Evolutionary conservation across 2,797 vertebrate genomes (phyloP).

Genomic region (Cyprinella venusta): DNA sequence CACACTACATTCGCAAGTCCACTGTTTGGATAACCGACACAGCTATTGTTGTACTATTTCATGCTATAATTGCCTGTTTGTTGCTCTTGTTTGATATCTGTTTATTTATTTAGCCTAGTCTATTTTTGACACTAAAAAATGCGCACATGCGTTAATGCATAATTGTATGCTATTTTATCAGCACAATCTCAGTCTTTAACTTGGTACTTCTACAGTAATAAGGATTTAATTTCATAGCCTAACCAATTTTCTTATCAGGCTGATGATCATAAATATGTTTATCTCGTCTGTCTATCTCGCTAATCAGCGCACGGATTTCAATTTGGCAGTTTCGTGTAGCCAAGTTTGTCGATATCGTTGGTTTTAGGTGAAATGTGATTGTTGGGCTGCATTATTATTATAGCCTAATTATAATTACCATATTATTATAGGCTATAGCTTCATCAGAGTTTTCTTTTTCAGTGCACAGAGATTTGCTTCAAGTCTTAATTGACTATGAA

Average conservation of each 20-base stretch:
- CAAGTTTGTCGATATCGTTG: background rate
- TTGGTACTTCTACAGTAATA: conserved; percentile 1
- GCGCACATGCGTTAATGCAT: background rate
- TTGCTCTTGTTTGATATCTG: background rate
- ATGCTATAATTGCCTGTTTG: background rate
- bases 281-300: conserved; percentile 3
- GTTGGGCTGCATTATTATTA: background rate
- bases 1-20: conserved; percentile 45
- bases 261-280: conserved; percentile 24
- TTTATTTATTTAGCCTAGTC: background rate
- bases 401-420: background rate
- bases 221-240: background rate
- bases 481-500: conserved; percentile 55
- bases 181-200: background rate
- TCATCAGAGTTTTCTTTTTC: background rate
- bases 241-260: background rate
- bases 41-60: background rate
- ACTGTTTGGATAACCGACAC: conserved; percentile 12
- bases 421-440: background rate
- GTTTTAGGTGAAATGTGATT: background rate
- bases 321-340: background rate
- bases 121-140: background rate
- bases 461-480: conserved; percentile 42
- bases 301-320: background rate
- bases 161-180: conserved; percentile 1